A percentile compares a stretch with the other conserved stretches of the same genome.
Conservation (phyloP, 1,140 invertebrate species). For the Homalodisca vitripennis region DNA sequence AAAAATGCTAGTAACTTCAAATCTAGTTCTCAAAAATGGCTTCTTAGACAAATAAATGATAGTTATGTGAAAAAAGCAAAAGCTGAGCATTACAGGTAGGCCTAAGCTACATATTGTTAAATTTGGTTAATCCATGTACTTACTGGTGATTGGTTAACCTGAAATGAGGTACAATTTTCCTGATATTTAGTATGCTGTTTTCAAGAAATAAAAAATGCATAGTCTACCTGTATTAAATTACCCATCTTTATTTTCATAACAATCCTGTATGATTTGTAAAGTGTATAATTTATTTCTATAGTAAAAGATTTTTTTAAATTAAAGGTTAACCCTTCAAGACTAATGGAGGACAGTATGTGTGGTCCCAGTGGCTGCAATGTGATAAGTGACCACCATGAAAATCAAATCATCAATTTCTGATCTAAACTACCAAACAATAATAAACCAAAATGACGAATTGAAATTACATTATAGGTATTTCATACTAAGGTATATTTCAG, state of each 20-base stretch:
- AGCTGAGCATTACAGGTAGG: background rate
- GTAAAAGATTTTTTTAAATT: no score
- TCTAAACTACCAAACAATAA: no score
- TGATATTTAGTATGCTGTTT: background rate
- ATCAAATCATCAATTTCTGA: no score
- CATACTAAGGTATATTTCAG: no score
- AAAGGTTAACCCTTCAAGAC: no score
- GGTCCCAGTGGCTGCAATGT: no score
- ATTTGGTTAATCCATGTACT: background rate
- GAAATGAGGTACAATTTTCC: background rate
- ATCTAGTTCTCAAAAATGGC: conserved; percentile 1
- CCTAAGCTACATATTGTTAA: background rate
- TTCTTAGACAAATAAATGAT: background rate
- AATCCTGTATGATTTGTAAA: no score
- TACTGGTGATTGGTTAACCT: background rate
- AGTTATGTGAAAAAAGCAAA: background rate
- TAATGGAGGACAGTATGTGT: no score
- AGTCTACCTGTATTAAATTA: background rate
- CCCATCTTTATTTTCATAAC: background rate
- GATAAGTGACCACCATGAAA: no score
- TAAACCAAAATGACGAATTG: no score
- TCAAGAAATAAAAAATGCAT: background rate
- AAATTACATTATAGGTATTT: no score
- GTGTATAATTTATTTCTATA: no score
- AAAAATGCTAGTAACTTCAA: conserved; percentile 2